phyloP scores from a whole-genome alignment of 2,888 invertebrate species.

The Parnassius apollo region DNA sequence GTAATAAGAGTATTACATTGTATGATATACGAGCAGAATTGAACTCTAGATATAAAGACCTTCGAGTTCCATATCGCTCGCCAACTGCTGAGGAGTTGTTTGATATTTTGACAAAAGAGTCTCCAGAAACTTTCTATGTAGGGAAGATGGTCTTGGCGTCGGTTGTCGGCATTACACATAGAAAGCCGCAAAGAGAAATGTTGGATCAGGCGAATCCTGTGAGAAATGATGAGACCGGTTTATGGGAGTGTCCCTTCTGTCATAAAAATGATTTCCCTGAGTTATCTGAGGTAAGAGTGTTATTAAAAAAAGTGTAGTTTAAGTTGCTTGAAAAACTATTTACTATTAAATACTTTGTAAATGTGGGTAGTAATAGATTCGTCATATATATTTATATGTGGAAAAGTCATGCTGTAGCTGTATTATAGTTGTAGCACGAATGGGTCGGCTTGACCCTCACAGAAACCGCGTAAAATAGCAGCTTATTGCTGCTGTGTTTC shows the following conservation, averaged over 20 bases:
- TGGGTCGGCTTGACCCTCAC: no score
- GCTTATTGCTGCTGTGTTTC: no score
- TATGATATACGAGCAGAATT: conserved; percentile 98
- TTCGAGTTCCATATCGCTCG: conserved; percentile 88
- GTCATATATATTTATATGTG: neutral
- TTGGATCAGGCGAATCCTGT: conserved; percentile 97
- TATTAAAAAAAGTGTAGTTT: conserved; percentile 6
- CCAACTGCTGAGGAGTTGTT: conserved; percentile 94
- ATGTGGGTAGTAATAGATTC: neutral
- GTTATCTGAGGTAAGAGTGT: conserved; percentile 86
- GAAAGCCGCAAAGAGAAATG: conserved; percentile 95
- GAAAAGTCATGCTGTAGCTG: neutral
- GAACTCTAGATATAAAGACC: conserved; percentile 95
- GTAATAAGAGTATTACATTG: conserved; percentile 95
- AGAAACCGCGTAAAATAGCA: no score
- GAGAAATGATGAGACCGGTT: conserved; percentile 94
- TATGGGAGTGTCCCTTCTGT: conserved; percentile 99
- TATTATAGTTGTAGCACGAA: no score
- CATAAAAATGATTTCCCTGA: conserved; percentile 97
- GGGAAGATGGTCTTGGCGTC: conserved; percentile 92
- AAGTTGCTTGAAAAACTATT: neutral
- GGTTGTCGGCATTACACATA: conserved; percentile 90
- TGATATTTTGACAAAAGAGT: conserved; percentile 97
- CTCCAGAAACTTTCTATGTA: conserved; percentile 95
- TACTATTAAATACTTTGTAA: neutral